These are phyloP conservation scores for Limanda limanda DNA, from an alignment of 2,113 vertebrate genomes.

Conservation along the genomic window DNA sequence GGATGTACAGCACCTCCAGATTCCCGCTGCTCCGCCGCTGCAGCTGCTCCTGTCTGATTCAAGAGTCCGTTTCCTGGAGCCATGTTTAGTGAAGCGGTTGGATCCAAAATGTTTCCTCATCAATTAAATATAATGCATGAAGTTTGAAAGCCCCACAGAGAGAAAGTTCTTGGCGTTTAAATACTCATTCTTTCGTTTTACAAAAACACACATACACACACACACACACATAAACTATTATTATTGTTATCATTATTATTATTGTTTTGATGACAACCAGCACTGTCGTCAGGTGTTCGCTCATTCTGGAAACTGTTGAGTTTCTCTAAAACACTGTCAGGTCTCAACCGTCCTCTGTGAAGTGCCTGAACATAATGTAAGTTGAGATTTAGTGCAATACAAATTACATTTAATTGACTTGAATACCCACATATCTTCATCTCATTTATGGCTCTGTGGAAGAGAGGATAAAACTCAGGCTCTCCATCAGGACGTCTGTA, in stretches of 20 bases:
- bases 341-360: neutral
- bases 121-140: neutral
- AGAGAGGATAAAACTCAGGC: too few relatives aligned
- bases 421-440: too few relatives aligned
- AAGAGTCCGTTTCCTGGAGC: neutral
- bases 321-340: too few relatives aligned
- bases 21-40: neutral
- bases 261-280: neutral
- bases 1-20: slow-evolving; percentile 8
- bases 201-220: too few relatives aligned
- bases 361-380: too few relatives aligned
- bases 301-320: neutral
- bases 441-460: too few relatives aligned
- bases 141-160: neutral
- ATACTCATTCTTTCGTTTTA: too few relatives aligned
- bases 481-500: too few relatives aligned
- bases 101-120: neutral
- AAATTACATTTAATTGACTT: too few relatives aligned
- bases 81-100: neutral
- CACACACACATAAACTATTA: neutral
- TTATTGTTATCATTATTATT: neutral
- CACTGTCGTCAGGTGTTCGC: neutral
- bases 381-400: neutral
- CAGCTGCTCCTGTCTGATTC: slow-evolving; percentile 3
- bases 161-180: too few relatives aligned